A percentile compares a stretch with the other conserved stretches of the same genome.
These are phyloP conservation scores for Yponomeuta evonymella DNA, from an alignment of 2,888 invertebrate species.

Conservation along the genomic window DNA sequence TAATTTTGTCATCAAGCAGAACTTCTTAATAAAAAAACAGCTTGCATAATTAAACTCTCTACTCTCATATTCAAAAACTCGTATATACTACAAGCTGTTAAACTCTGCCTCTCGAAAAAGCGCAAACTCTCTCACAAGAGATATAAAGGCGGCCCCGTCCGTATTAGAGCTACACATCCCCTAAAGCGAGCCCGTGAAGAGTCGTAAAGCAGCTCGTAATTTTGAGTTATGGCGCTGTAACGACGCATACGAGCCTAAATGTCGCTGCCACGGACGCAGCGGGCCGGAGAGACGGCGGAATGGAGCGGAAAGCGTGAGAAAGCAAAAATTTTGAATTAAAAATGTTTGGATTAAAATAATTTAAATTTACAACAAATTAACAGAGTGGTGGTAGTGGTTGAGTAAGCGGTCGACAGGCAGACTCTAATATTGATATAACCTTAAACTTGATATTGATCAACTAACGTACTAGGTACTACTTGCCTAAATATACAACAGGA, in stretches of 20 bases:
- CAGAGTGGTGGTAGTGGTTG: too few species aligned
- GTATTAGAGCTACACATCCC: conserved; percentile 15
- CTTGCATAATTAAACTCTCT: too few species aligned
- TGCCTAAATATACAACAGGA: too few species aligned
- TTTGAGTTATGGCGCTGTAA: conserved; percentile 59
- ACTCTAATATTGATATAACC: too few species aligned
- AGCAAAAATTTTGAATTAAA: background rate
- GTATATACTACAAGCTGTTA: background rate
- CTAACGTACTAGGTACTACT: too few species aligned
- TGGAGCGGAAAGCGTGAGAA: background rate
- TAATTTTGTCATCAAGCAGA: too few species aligned
- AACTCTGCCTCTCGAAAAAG: background rate
- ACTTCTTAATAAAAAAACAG: too few species aligned
- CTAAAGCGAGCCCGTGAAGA: conserved; percentile 19
- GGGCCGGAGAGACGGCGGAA: background rate
- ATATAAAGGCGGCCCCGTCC: background rate
- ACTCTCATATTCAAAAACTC: background rate
- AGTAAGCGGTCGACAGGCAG: too few species aligned
- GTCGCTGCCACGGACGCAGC: conserved; percentile 1
- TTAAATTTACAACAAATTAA: too few species aligned
- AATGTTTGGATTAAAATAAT: background rate
- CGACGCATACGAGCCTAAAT: conserved; percentile 39
- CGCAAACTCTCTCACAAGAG: background rate
- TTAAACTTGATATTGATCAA: too few species aligned
- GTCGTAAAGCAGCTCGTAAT: conserved; percentile 59